Conservation (phyloP, 2,888 invertebrate genomes). For the Sphaeridia pumilis region DNA sequence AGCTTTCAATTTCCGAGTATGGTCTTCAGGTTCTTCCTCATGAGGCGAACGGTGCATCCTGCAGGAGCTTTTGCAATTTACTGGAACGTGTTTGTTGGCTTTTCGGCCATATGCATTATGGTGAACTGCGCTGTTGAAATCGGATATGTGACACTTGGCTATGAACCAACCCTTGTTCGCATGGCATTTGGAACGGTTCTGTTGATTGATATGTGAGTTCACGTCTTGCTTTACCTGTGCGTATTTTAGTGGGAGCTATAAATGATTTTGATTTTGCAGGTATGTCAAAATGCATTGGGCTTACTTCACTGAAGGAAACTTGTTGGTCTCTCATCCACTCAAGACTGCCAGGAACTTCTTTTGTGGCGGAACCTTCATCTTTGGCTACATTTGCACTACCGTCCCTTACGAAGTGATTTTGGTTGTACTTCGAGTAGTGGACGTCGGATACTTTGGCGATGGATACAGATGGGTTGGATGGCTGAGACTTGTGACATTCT, state of each 20-base stretch:
- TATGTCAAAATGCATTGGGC: conserved; percentile 32
- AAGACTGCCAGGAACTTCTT: conserved; percentile 24
- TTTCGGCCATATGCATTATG: conserved; percentile 20
- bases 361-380: conserved; percentile 22
- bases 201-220: conserved; percentile 24
- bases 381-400: conserved; percentile 2
- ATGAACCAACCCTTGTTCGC: not conserved
- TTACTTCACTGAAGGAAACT: conserved; percentile 23
- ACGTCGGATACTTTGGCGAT: conserved; percentile 17
- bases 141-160: not conserved
- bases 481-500: conserved; percentile 23
- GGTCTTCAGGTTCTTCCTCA: conserved; percentile 21
- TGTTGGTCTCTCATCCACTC: conserved; percentile 26
- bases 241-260: not conserved
- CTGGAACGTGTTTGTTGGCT: conserved; percentile 25
- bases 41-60: conserved; percentile 27
- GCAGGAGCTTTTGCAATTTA: conserved; percentile 27
- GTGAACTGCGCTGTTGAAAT: conserved; percentile 19
- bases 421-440: conserved; percentile 13
- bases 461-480: conserved; percentile 23
- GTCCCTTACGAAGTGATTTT: conserved; percentile 24
- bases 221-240: not conserved
- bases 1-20: not conserved
- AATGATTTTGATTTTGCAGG: conserved; percentile 8
- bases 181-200: not conserved